These are phyloP conservation scores for Dasypolia templi DNA, from an alignment of 2,888 invertebrate species.

Conservation along the genomic window DNA sequence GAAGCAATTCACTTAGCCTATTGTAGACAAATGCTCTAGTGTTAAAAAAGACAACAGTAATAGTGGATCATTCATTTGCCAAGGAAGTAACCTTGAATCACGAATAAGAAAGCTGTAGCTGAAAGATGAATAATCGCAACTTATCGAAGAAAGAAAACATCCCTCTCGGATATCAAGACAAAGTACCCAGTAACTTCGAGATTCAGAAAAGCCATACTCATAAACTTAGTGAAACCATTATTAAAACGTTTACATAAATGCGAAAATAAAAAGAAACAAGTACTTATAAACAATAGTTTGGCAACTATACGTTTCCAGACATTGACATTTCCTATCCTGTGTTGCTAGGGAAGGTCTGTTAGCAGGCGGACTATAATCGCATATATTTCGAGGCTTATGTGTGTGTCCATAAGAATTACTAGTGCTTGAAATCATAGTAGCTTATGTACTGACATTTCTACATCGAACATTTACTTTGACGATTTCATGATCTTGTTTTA, in stretches of 20 bases:
- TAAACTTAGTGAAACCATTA: constrained; percentile 37
- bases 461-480: background rate
- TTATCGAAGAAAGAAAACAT: background rate
- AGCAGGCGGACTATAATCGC: constrained; percentile 30
- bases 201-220: constrained; percentile 26
- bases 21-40: no score
- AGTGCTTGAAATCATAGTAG: background rate
- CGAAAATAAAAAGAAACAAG: constrained; percentile 36
- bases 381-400: constrained; percentile 32
- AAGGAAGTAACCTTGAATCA: background rate
- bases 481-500: background rate
- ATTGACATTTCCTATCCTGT: constrained; percentile 16
- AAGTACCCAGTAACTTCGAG: constrained; percentile 27
- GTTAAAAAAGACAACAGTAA: background rate
- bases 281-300: constrained; percentile 48
- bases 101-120: background rate
- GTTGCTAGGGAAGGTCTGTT: constrained; percentile 37
- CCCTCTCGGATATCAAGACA: background rate
- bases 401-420: background rate
- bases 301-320: constrained; percentile 31
- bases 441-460: background rate
- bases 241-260: constrained; percentile 47
- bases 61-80: no score
- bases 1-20: background rate
- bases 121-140: background rate